phyloP scores from a whole-genome alignment of 2,113 vertebrate genomes.

The Pogona vitticeps region DNA sequence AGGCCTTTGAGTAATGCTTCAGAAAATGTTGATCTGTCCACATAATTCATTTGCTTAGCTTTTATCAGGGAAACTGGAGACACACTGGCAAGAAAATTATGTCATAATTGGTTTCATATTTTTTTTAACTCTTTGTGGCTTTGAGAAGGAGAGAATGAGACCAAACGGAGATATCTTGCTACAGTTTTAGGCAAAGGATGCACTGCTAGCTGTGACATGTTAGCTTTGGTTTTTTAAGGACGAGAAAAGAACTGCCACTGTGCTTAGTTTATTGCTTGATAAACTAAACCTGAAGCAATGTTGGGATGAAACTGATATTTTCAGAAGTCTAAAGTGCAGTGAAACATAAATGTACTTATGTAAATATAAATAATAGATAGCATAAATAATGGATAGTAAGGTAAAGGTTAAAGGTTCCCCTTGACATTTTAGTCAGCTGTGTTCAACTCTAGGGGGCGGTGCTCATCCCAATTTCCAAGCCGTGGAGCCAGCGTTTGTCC shows the following conservation, averaged over 20 bases:
- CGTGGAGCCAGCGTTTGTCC: too few relatives aligned
- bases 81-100: conserved; percentile 2
- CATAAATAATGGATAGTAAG: too few relatives aligned
- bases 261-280: not conserved
- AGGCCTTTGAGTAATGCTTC: not conserved
- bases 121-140: conserved; percentile 26
- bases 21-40: conserved; percentile 25
- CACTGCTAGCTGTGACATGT: not conserved
- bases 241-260: not conserved
- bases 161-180: conserved; percentile 37
- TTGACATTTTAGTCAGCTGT: too few relatives aligned
- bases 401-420: too few relatives aligned
- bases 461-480: too few relatives aligned
- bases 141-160: conserved; percentile 13
- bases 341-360: not conserved
- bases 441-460: too few relatives aligned
- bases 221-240: conserved; percentile 24
- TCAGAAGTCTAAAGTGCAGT: not conserved
- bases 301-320: not conserved
- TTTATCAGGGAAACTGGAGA: not conserved
- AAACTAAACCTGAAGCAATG: not conserved
- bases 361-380: too few relatives aligned
- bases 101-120: conserved; percentile 21
- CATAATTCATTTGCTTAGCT: conserved; percentile 4
- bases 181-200: conserved; percentile 8